Conservation (phyloP, 2,797 vertebrate species). For the Hephaestus fuliginosus region DNA sequence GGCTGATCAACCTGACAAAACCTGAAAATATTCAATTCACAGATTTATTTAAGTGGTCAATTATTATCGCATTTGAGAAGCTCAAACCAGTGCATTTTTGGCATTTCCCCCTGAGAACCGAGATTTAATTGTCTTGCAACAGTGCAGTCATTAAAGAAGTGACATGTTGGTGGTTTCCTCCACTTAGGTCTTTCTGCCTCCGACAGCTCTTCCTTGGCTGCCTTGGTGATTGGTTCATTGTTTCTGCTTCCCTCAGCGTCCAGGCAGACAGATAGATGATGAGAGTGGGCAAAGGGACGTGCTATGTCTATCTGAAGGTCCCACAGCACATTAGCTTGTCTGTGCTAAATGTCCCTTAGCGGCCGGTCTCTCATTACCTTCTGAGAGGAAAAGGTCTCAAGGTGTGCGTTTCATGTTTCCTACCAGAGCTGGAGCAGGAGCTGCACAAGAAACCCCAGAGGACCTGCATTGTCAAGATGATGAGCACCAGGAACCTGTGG, state of each 20-base stretch:
- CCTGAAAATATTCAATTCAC: background rate
- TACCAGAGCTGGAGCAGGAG: conserved; percentile 94
- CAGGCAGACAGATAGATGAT: conserved; percentile 39
- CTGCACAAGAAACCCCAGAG: conserved; percentile 92
- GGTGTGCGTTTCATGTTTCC: conserved; percentile 69
- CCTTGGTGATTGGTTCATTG: conserved; percentile 30
- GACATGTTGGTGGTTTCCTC: background rate
- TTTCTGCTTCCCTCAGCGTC: conserved; percentile 17
- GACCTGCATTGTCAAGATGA: conserved; percentile 95
- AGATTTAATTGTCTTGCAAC: background rate
- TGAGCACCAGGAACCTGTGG: conserved; percentile 97
- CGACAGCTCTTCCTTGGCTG: background rate
- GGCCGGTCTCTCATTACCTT: conserved; percentile 56
- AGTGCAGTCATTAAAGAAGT: background rate
- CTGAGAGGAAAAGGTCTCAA: conserved; percentile 60
- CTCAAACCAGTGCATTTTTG: background rate
- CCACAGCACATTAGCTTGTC: conserved; percentile 39
- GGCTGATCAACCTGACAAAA: background rate
- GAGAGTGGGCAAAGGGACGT: conserved; percentile 28
- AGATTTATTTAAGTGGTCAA: background rate
- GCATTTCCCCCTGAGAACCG: background rate
- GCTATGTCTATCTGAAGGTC: conserved; percentile 33
- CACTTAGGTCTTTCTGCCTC: background rate
- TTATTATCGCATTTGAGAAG: background rate
- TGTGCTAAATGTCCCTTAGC: conserved; percentile 31